Conservation (phyloP, 2,888 invertebrate species). For the Polylopha cassiicola region DNA sequence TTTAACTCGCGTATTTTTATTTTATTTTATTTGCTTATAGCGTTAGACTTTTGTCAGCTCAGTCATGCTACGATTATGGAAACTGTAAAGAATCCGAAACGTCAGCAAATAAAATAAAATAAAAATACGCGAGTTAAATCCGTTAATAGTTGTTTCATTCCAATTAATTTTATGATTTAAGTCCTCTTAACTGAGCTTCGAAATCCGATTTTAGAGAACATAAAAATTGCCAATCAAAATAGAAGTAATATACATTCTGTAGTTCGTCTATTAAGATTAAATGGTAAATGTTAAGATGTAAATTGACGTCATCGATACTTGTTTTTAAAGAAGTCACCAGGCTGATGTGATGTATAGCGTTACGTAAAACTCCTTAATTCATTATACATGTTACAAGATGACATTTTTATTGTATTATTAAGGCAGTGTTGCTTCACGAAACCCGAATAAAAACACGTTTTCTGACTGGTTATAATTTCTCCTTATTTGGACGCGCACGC, state of each 20-base stretch:
- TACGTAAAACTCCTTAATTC: too few species aligned
- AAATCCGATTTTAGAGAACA: slow-evolving; percentile 58
- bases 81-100: too few species aligned
- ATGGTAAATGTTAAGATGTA: slow-evolving; percentile 14
- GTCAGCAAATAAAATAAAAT: too few species aligned
- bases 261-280: slow-evolving; percentile 18
- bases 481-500: slow-evolving; percentile 11
- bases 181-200: slow-evolving; percentile 56
- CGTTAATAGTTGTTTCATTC: too few species aligned
- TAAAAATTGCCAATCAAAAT: slow-evolving; percentile 40
- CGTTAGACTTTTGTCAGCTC: too few species aligned
- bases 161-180: slow-evolving; percentile 29
- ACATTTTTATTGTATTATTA: slow-evolving; percentile 6
- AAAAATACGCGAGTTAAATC: too few species aligned
- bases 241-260: slow-evolving; percentile 13
- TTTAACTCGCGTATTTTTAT: too few species aligned
- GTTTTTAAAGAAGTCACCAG: too few species aligned
- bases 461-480: slow-evolving; percentile 2
- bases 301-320: slow-evolving; percentile 26
- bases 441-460: slow-evolving; percentile 5
- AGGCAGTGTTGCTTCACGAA: slow-evolving; percentile 6
- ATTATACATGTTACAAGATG: slow-evolving; percentile 1
- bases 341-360: too few species aligned
- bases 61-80: too few species aligned
- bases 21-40: too few species aligned